Base-by-base conservation (phyloP, 2,797 vertebrate species). In the Phylloscopus collybita region DNA sequence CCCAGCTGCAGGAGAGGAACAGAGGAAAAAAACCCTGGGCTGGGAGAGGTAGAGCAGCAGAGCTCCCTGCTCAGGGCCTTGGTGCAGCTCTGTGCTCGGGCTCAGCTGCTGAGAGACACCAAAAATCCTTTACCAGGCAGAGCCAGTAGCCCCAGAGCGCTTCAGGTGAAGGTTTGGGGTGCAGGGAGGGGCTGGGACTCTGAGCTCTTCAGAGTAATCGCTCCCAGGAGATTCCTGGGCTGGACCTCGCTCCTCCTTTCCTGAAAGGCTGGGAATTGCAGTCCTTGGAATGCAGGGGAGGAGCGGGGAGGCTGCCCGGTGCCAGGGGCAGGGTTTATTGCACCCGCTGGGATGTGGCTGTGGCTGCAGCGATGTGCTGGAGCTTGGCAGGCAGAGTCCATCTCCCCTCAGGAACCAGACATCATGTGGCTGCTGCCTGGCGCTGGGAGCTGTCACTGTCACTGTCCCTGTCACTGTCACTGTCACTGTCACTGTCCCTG, bases 351-450 rank as follows among this genome's bases (percentile, higher is more conserved):
- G 38, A 38, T 38, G 38, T 38, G 38, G 38, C 38, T 38, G 38
- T 40, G 38, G 16, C 20, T 34, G 1, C 21, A 16, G 75, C 6
- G 70, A 22, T 19, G 34, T 25, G 47, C 70, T 59, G 80, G 91
- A 83, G 11, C 19, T 86, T 29, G 27, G 57, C 59, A 61, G 80
- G 69, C 94, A 50, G 92, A 91, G 87, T 72, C 92, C 81, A n/a
- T 94, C 49, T 80, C 74, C 82, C 86, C 32, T 10, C 91, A 81
- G 96, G 91, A 95, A 51, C 70, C 88, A 97, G 97, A 97, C 97
- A 81, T 97, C 98, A 98, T 96, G 95, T 98, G 98, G 98, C 89
- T 57, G 42, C 40, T 71, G 71, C 96, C 97, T 84, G 83, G 53
- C 89, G 73, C 94, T 94, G 93, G 79, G 82, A 90, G 92, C 93